Conservation (phyloP, 2,113 vertebrate genomes). For the Pachypanchax playfairii region DNA sequence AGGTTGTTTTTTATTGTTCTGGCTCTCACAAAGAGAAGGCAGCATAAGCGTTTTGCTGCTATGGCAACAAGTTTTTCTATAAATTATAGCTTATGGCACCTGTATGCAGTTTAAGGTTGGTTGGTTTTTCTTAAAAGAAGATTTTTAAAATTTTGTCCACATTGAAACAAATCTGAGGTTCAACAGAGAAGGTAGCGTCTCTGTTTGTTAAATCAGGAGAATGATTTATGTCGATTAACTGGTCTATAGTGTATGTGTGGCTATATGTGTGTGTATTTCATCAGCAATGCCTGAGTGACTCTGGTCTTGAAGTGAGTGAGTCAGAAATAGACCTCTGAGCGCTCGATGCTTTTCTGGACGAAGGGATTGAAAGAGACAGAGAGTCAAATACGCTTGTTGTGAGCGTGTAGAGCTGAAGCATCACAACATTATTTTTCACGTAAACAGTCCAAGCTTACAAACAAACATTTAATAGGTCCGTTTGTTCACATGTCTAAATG, state of each 20-base stretch:
- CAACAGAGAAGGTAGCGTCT: slow-evolving; percentile 31
- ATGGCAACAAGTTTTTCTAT: slow-evolving; percentile 67
- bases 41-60: slow-evolving; percentile 52
- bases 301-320: slow-evolving; percentile 50
- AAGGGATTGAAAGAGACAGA: slow-evolving; percentile 48
- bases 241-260: slow-evolving; percentile 2
- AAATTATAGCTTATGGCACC: slow-evolving; percentile 51
- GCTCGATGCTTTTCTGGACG: slow-evolving; percentile 36
- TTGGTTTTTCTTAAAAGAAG: slow-evolving; percentile 17
- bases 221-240: slow-evolving; percentile 22
- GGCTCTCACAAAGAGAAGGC: slow-evolving; percentile 37
- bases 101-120: slow-evolving; percentile 16
- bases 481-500: neutral
- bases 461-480: neutral
- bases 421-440: neutral
- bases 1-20: slow-evolving; percentile 39
- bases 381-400: slow-evolving; percentile 35
- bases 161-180: slow-evolving; percentile 14
- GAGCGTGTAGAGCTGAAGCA: slow-evolving; percentile 12
- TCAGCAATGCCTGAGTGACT: slow-evolving; percentile 53
- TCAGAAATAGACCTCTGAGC: slow-evolving; percentile 59
- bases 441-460: slow-evolving; percentile 2
- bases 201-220: slow-evolving; percentile 45
- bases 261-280: slow-evolving; percentile 34
- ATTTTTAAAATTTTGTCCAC: slow-evolving; percentile 6